Conservation (phyloP, 2,113 vertebrate genomes). For the western clawed frog (Xenopus tropicalis) region DNA sequence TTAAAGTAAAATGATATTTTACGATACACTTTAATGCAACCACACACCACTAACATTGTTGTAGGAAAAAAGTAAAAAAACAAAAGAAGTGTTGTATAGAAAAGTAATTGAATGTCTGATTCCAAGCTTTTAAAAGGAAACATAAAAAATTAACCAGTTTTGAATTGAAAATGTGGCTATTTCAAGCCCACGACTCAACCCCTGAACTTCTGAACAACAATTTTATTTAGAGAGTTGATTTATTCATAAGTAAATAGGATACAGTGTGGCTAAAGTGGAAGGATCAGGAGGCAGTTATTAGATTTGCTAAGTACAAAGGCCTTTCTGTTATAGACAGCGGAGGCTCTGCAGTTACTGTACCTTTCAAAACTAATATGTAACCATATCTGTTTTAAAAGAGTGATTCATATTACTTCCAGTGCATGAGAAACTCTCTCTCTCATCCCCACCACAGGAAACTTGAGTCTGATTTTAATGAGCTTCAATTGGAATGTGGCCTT, state of each 20-base stretch:
- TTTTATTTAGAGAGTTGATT: slow-evolving; percentile 74
- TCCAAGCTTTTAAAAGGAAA: slow-evolving; percentile 11
- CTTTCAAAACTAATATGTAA: slow-evolving; percentile 98
- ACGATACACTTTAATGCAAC: slow-evolving; percentile 10
- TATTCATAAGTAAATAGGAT: slow-evolving; percentile 76
- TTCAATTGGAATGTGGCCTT: slow-evolving; percentile 93
- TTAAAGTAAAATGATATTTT: slow-evolving; percentile 4
- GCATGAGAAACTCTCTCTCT: slow-evolving; percentile 83
- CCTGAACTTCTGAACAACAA: slow-evolving; percentile 72
- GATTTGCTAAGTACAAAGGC: slow-evolving; percentile 83
- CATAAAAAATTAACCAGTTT: slow-evolving; percentile 10
- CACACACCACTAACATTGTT: background rate
- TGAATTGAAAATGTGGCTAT: slow-evolving; percentile 2
- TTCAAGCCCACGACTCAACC: slow-evolving; percentile 44
- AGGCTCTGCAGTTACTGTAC: slow-evolving; percentile 85
- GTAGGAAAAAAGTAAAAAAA: background rate
- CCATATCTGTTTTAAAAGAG: slow-evolving; percentile 99
- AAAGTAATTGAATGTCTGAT: background rate
- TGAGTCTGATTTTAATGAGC: slow-evolving; percentile 91
- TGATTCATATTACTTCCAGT: slow-evolving; percentile 97
- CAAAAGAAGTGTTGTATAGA: background rate
- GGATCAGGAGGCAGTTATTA: slow-evolving; percentile 83
- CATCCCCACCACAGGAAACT: slow-evolving; percentile 91
- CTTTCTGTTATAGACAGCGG: slow-evolving; percentile 80
- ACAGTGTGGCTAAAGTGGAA: slow-evolving; percentile 69